Evolutionary conservation across 1,140 invertebrate species (phyloP).

Genomic region (Musca vetustissima): DNA sequence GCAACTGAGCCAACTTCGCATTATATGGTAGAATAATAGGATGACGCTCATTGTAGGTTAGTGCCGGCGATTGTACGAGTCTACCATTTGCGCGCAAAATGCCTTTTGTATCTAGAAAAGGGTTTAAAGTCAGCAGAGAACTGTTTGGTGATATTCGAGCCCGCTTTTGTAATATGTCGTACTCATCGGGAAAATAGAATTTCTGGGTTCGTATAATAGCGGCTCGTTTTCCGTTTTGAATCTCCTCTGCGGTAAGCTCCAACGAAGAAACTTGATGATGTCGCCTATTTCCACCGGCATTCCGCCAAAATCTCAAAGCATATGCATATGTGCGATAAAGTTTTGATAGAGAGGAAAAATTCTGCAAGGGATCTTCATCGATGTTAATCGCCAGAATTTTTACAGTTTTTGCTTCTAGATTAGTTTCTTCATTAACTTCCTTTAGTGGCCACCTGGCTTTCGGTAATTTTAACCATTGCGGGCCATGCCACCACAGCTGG

Average conservation of each 20-base stretch:
- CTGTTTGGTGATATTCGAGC: no score
- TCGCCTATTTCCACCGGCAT: not conserved
- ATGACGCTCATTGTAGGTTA: not conserved
- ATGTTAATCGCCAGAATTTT: no score
- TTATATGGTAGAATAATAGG: not conserved
- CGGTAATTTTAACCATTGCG: not conserved
- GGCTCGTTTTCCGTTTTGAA: not conserved
- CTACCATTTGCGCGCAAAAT: slow-evolving; percentile 1
- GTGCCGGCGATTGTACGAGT: not conserved
- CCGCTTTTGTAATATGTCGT: no score
- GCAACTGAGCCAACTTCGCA: not conserved
- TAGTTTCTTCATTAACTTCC: not conserved
- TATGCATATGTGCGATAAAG: not conserved
- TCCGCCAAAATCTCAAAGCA: not conserved
- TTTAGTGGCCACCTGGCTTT: not conserved
- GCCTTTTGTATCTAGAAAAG: not conserved
- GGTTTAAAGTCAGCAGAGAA: not conserved
- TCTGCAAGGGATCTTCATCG: not conserved
- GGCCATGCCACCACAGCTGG: not conserved
- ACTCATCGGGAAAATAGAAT: not conserved
- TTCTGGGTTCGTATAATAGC: not conserved
- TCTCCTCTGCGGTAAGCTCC: not conserved
- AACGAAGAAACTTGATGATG: not conserved
- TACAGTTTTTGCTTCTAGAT: no score
- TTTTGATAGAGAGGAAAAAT: not conserved